phyloP scores from a whole-genome alignment of 1,140 invertebrate species.

The Sipha flava region DNA sequence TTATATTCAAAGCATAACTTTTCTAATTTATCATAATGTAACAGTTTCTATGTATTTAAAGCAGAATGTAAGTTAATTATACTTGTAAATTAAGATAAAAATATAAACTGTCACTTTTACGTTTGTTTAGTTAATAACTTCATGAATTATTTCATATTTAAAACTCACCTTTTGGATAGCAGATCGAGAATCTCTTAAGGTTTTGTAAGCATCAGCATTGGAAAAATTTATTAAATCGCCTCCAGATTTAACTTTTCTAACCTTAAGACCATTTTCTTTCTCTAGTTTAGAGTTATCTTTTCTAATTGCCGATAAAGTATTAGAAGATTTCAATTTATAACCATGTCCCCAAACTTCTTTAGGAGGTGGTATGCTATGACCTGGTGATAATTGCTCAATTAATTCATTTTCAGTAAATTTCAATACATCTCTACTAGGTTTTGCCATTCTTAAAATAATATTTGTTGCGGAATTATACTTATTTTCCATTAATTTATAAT shows the following conservation, averaged over 20 bases:
- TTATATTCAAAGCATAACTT: too few relatives aligned
- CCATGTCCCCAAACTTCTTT: conserved; percentile 25
- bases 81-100: too few relatives aligned
- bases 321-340: not conserved
- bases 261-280: conserved; percentile 10
- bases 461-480: conserved; percentile 26
- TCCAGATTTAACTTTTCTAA: conserved; percentile 26
- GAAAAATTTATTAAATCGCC: conserved; percentile 12
- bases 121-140: not conserved
- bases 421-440: conserved; percentile 22
- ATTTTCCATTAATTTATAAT: conserved; percentile 27
- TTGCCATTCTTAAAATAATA: conserved; percentile 5
- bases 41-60: too few relatives aligned
- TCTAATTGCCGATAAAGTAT: not conserved
- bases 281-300: not conserved
- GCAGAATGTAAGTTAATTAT: too few relatives aligned
- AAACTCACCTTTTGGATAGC: conserved; percentile 27
- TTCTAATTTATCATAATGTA: too few relatives aligned
- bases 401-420: conserved; percentile 29
- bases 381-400: conserved; percentile 5
- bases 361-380: conserved; percentile 9
- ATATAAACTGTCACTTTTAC: too few relatives aligned
- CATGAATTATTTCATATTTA: not conserved
- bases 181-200: not conserved
- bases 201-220: not conserved